Evolutionary conservation across 2,888 invertebrate genomes (phyloP), one percentile per base, ranked within the genome.

Genomic region (Tetramorium bicarinatum): DNA sequence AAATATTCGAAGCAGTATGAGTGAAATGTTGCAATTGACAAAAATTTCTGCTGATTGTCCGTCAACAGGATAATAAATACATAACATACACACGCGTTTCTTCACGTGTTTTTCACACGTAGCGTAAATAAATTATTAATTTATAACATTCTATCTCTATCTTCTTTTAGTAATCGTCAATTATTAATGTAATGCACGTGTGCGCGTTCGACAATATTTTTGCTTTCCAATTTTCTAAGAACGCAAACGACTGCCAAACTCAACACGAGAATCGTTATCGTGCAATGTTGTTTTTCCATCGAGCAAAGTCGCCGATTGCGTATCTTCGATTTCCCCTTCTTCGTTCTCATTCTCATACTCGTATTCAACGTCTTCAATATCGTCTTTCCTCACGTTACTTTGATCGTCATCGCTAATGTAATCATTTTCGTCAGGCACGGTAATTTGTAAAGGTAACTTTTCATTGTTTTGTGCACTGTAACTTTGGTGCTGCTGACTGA

Each of bases 351-450:
- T 92, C 56, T 94, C 94, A 52, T 94, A 93, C 15, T 93, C 91
- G 29, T 91, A 89, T 3, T 92, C 90, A 0, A 81, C 25, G 13
- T 90, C 82, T 2, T 21, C 52, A 3, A 21, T 34, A 34, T 83
- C 79, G 7, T 87, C 87, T 21, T 84, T 88, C 71, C 66, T 86
- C 11, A 87, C 90, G 3, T 91, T 82, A 8, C 89, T 90, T 1
- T 91, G 84, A 59, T 94, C 93, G 54, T 93, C 91, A 21, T 77
- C n/a, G 15, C n/a, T 94, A 61, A 90, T 86, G 90, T 95, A 90
- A 44, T 95, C 95, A 21, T 95, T 95, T 1, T 90, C 87, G 62
- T 96, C 95, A 0, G 96, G 96, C 18, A 96, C 95, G 90, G 95
- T 95, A 85, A 96, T 96, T 85, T 95, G 94, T 69, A 96, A 86